Base-by-base conservation (phyloP, 1,140 invertebrate genomes). In the Eulimnadia texana region DNA sequence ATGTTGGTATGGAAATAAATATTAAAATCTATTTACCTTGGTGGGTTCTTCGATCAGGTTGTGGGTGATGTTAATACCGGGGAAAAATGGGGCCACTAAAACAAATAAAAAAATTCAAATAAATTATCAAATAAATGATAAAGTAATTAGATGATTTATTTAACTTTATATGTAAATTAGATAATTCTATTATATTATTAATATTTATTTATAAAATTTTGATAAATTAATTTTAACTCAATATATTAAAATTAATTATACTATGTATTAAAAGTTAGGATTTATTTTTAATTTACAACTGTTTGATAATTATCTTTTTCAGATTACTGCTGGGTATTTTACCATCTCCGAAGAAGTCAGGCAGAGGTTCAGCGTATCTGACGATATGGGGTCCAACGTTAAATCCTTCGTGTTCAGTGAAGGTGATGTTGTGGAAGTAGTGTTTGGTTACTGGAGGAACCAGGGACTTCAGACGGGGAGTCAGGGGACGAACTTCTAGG, bases 401-500 rank as follows among this genome's bases (percentile, higher is more conserved):
- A 55, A 60, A 25, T 42, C 59, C 55, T 57, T 62, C 64, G 50
- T 52, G 24, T 33, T 60, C 42, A 52, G 24, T 16, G 27, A 33
- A 16, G 58, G 60, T 25, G 54, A 55, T 29, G 51, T 55, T 20
- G 50, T 58, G 23, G 23, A 58, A 16, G 27, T 27, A 13, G 16
- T 54, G 19, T 6, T 53, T 22, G 2, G 51, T 20, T 19, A 24
- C 19, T 51, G 50, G 47, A 24, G 29, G 20, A 10, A 64, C 53
- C 47, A 67, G 20, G n/a, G 60, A 28, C 9, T 69, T 66, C 13
- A 75, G 61, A 47, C 69, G 65, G 13, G 66, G 63, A 20, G 68
- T 70, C 25, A 84, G 65, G 6, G 84, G 83, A 2, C 76, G 76
- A 50, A 85, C 80, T 72, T 84, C 83, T 25, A 82, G 75, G 0